Conservation (phyloP, 2,888 invertebrate genomes). For the Tipula vernalis region DNA sequence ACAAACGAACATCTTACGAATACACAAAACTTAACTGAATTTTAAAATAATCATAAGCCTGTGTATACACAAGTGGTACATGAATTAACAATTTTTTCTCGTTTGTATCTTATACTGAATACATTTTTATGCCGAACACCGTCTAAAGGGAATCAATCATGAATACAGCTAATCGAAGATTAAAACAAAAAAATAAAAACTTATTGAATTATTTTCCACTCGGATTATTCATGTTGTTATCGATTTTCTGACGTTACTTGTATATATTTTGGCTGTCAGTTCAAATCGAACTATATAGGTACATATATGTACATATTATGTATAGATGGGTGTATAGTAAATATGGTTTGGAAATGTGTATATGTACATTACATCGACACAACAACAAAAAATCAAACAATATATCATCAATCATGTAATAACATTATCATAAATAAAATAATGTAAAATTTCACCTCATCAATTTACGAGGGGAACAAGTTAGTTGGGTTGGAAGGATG, state of each 20-base stretch:
- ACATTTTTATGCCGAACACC: not conserved
- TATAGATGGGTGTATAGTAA: too few relatives aligned
- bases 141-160: not conserved
- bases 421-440: not conserved
- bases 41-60: not conserved
- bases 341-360: not conserved
- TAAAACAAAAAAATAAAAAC: not conserved
- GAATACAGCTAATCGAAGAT: not conserved
- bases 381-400: not conserved
- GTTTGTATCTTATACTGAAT: not conserved
- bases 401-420: not conserved
- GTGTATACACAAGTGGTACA: not conserved
- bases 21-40: not conserved
- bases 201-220: not conserved
- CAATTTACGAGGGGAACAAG: not conserved
- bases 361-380: not conserved
- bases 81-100: not conserved
- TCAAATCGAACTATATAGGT: not conserved
- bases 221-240: not conserved
- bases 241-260: not conserved
- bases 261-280: not conserved
- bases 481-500: not conserved
- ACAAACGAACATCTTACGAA: not conserved
- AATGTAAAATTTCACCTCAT: not conserved
- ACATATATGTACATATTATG: not conserved